Conservation (phyloP, 2,797 vertebrate species). For the Microctenopoma lineatum region DNA sequence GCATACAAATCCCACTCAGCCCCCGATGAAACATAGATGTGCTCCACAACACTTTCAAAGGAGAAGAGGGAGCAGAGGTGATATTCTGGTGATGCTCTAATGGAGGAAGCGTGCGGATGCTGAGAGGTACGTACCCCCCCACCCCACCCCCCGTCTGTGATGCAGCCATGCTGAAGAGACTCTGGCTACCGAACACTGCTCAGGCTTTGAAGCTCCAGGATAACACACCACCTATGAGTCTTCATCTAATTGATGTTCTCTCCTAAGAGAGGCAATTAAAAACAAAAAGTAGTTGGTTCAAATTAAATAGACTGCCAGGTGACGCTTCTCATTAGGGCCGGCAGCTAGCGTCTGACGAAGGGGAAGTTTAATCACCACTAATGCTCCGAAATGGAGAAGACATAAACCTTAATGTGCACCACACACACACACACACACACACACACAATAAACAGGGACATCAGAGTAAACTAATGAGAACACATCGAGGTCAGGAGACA, state of each 20-base stretch:
- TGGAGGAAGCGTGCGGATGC: constrained; percentile 64
- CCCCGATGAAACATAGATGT: constrained; percentile 74
- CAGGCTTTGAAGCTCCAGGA: constrained; percentile 9
- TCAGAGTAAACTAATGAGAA: constrained; percentile 1
- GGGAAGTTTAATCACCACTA: constrained; percentile 16
- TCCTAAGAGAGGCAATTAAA: constrained; percentile 16
- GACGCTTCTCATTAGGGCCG: constrained; percentile 15
- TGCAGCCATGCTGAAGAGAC: constrained; percentile 50
- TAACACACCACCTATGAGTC: constrained; percentile 11
- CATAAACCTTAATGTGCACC: constrained; percentile 24
- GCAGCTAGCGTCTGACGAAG: constrained; percentile 19
- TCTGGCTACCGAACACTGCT: not conserved
- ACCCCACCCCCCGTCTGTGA: constrained; percentile 23
- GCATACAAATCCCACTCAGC: constrained; percentile 78
- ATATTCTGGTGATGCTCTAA: constrained; percentile 70
- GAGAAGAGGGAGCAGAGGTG: constrained; percentile 44
- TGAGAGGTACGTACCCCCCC: constrained; percentile 44
- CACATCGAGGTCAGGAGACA: no score
- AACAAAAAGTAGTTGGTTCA: constrained; percentile 19
- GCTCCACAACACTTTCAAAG: constrained; percentile 52
- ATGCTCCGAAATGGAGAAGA: constrained; percentile 34
- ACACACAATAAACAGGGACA: not conserved
- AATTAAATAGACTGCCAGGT: constrained; percentile 20
- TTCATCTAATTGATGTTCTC: constrained; percentile 33
- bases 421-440: constrained; percentile 17